These are phyloP conservation scores for Sycophila sp. DNA, from an alignment of 1,140 invertebrate species.

Conservation along the genomic window DNA sequence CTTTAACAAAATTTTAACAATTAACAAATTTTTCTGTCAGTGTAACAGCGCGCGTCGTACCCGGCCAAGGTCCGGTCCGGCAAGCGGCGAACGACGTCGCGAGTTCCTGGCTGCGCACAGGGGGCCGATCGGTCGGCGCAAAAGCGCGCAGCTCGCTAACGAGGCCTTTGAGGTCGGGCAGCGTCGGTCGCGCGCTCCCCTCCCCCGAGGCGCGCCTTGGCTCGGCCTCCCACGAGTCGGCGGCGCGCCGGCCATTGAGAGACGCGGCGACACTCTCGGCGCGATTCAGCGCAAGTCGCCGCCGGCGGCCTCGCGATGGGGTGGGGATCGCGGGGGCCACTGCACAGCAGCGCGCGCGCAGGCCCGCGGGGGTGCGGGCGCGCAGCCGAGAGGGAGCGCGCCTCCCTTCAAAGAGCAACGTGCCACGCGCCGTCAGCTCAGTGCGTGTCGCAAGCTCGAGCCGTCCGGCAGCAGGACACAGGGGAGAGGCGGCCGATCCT, in stretches of 20 bases:
- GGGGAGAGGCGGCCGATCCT: too few relatives aligned
- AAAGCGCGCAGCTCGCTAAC: conserved; percentile 51
- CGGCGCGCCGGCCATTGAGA: conserved; percentile 1
- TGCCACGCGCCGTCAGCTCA: conserved; percentile 46
- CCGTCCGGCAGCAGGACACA: conserved; percentile 43
- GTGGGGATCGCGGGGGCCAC: conserved; percentile 4
- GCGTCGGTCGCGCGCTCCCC: neutral
- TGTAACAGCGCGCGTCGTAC: too few relatives aligned
- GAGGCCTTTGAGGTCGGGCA: conserved; percentile 56
- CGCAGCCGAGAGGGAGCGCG: conserved; percentile 31
- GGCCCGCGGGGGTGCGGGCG: conserved; percentile 32
- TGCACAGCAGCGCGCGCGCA: conserved; percentile 16
- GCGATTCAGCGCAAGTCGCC: conserved; percentile 40
- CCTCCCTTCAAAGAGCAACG: conserved; percentile 27
- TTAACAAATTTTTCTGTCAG: too few relatives aligned
- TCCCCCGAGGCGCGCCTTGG: neutral
- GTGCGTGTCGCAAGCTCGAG: conserved; percentile 58
- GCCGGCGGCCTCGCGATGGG: conserved; percentile 42
- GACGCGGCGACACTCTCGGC: conserved; percentile 12
- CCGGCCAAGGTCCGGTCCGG: too few relatives aligned
- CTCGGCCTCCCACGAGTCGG: neutral
- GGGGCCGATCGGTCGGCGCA: neutral
- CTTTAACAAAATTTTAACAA: too few relatives aligned
- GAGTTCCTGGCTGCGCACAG: neutral
- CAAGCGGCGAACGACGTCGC: too few relatives aligned